Base-by-base conservation (phyloP, 2,113 vertebrate species). In the Sus scrofa region DNA sequence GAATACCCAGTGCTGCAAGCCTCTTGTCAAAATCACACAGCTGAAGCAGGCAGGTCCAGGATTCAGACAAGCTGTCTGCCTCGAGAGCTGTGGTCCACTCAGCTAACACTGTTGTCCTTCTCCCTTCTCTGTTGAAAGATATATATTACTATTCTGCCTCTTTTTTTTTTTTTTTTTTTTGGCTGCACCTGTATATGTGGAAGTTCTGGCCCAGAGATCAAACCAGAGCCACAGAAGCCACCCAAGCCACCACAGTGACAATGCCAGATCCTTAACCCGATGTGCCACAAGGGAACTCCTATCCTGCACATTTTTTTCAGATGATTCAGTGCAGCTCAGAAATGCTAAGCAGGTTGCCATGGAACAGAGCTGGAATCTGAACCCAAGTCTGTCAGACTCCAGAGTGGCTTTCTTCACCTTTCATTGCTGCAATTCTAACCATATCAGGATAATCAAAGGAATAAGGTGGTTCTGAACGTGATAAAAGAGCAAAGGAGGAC, bases 331-430 rank as follows among this genome's bases (percentile, higher is more conserved):
- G 70, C 70, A 52, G 60, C 71, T 20, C 71, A 5, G 1, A 37
- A 13, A n/a, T 0, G 3, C 52, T 22, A 6, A 30, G 16, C 4
- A 0, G 6, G 2, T 2, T 0, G 1, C 58, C 65, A 0, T 0
- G 0, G 1, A 6, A 16, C 30, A 34, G 12, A 13, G 26, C 58
- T 9, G 30, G 65, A 7, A 1, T 9, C 58, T 3, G 37, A 62
- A 1, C 32, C 37, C 26, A 3, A 9, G 3, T 15, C 70, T 18
- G 0, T 20, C 81, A 20, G 18, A 8, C 13, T 10, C 16, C 58
- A 39, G 2, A 14, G 6, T 1, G 11, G 9, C 34, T 56, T 24
- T n/a, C 52, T 16, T 27, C 3, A 9, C 11, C 20, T 26, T 15
- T 58, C 8, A 4, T 6, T 4, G 39, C 22, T 26, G 3, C 27